Conservation (phyloP, 2,888 invertebrate species). For the Drosophila pseudotakahashii region DNA sequence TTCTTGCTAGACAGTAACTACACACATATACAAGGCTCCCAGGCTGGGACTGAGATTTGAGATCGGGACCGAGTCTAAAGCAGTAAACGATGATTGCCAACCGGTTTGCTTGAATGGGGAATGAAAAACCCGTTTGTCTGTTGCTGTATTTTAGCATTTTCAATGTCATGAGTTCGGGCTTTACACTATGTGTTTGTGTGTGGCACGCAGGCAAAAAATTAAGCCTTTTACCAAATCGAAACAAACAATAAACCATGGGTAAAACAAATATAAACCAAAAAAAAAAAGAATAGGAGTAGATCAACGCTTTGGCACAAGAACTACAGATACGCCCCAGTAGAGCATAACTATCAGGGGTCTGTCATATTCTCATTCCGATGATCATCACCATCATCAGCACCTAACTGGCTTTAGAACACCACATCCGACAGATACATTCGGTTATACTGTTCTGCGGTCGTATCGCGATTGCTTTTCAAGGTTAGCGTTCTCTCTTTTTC, state of each 20-base stretch:
- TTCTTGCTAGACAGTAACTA: constrained; percentile 37
- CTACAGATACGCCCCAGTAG: constrained; percentile 34
- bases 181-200: constrained; percentile 9
- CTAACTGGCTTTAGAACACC: constrained; percentile 8
- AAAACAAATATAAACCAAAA: constrained; percentile 27
- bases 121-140: constrained; percentile 64
- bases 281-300: constrained; percentile 1
- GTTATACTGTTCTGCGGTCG: constrained; percentile 18
- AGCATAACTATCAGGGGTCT: constrained; percentile 43
- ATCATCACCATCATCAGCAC: constrained; percentile 5
- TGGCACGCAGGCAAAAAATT: constrained; percentile 14
- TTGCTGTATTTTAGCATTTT: constrained; percentile 62
- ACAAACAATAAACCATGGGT: constrained; percentile 26
- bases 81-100: constrained; percentile 58
- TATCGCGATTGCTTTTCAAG: constrained; percentile 29
- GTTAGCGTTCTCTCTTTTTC: constrained; percentile 18
- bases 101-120: constrained; percentile 60
- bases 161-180: constrained; percentile 64
- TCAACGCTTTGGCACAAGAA: constrained; percentile 24
- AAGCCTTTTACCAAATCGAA: constrained; percentile 31
- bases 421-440: constrained; percentile 25
- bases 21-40: constrained; percentile 4
- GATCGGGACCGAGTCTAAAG: constrained; percentile 21
- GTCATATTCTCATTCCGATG: constrained; percentile 21
- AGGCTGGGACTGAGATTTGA: constrained; percentile 23